Percentiles rank a stretch among this genome's conserved stretches.
These are phyloP conservation scores for Drosophila trapezifrons DNA, from an alignment of 1,140 invertebrate genomes.

Conservation along the genomic window DNA sequence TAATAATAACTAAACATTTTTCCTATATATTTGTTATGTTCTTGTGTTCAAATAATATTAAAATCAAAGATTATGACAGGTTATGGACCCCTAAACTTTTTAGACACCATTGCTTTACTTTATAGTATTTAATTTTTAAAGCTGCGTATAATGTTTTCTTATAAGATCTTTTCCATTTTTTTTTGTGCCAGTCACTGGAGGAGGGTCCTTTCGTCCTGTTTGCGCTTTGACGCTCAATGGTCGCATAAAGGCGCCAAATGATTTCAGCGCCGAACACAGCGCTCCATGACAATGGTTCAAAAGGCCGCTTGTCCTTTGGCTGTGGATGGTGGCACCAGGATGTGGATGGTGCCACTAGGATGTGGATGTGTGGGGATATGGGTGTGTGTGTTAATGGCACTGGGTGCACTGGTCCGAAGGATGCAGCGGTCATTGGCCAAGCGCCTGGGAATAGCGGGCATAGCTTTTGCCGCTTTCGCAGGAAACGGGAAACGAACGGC, in stretches of 20 bases:
- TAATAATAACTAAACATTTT: too few relatives aligned
- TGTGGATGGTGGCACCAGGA: background rate
- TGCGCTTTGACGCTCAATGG: conserved; percentile 31
- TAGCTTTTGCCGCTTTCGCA: background rate
- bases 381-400: conserved; percentile 11
- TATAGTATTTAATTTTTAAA: background rate
- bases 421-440: conserved; percentile 42
- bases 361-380: background rate
- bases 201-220: conserved; percentile 11
- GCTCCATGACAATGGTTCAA: conserved; percentile 24
- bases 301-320: conserved; percentile 15
- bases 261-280: conserved; percentile 11
- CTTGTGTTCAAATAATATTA: too few relatives aligned
- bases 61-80: too few relatives aligned
- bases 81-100: too few relatives aligned
- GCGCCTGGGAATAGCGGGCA: conserved; percentile 14
- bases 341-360: background rate
- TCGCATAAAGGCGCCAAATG: conserved; percentile 32
- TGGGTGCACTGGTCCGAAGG: conserved; percentile 9
- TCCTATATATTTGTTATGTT: too few relatives aligned
- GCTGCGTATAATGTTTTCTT: background rate
- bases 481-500: conserved; percentile 21
- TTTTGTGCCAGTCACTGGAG: background rate
- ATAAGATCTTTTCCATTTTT: too few relatives aligned
- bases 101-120: background rate